Evolutionary conservation across 2,113 vertebrate species (phyloP).

Genomic region (Hypomesus transpacificus): DNA sequence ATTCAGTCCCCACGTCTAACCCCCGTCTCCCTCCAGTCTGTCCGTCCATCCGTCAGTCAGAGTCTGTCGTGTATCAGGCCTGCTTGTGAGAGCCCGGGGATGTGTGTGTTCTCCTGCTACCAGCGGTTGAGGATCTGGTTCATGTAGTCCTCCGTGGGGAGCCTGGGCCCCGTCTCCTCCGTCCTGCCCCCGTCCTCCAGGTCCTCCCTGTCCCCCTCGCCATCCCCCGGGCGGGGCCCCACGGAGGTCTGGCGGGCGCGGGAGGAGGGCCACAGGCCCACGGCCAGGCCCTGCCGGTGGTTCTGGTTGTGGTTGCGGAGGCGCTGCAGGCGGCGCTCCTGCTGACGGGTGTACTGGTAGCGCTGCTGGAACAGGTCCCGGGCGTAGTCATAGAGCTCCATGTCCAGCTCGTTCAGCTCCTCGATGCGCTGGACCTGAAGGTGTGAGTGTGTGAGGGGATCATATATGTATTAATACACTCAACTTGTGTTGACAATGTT

Average conservation of each 20-base stretch:
- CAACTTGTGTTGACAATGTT: too few relatives aligned
- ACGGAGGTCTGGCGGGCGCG: slow-evolving; percentile 43
- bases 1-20: slow-evolving; percentile 38
- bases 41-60: not conserved
- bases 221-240: slow-evolving; percentile 19
- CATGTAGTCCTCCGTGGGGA: slow-evolving; percentile 98
- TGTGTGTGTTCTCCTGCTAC: slow-evolving; percentile 72
- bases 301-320: slow-evolving; percentile 82
- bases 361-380: slow-evolving; percentile 97
- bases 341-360: slow-evolving; percentile 93
- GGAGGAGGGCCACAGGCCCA: slow-evolving; percentile 63
- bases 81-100: too few relatives aligned
- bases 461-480: too few relatives aligned
- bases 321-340: slow-evolving; percentile 90
- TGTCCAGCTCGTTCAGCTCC: slow-evolving; percentile 96
- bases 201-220: slow-evolving; percentile 25
- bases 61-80: too few relatives aligned
- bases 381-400: slow-evolving; percentile 98
- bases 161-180: slow-evolving; percentile 73
- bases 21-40: slow-evolving; percentile 2
- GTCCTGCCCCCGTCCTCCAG: slow-evolving; percentile 62
- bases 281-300: slow-evolving; percentile 55
- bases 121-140: slow-evolving; percentile 99
- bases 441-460: too few relatives aligned
- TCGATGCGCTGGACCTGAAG: slow-evolving; percentile 83